Evolutionary conservation across 2,888 invertebrate genomes (phyloP).

Genomic region (Escarpia spicata): DNA sequence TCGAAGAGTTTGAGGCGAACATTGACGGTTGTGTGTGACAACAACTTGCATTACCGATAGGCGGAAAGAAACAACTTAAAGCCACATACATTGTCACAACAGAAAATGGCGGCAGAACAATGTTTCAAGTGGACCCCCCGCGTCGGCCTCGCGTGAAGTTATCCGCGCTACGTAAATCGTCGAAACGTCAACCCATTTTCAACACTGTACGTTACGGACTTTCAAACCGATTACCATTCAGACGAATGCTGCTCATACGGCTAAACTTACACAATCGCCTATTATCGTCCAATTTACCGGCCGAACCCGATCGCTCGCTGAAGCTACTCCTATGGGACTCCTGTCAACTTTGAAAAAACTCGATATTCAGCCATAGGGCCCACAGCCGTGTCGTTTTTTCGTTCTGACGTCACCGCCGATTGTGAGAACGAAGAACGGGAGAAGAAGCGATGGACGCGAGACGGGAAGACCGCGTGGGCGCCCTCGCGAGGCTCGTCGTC

Average conservation of each 20-base stretch:
- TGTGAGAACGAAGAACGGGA: neutral
- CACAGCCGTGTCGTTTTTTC: neutral
- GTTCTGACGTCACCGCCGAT: neutral
- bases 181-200: neutral
- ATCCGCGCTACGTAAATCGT: neutral
- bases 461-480: neutral
- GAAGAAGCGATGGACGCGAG: neutral
- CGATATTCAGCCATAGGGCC: neutral
- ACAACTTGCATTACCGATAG: neutral
- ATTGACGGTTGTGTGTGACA: neutral
- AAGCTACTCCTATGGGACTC: neutral
- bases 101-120: neutral
- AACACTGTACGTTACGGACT: neutral
- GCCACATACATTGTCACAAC: neutral
- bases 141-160: neutral
- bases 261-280: neutral
- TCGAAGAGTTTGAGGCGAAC: no score
- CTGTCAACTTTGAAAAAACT: neutral
- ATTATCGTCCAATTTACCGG: neutral
- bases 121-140: neutral
- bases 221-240: neutral
- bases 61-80: neutral
- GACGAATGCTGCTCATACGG: neutral
- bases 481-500: neutral
- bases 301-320: neutral